Evolutionary conservation across 2,797 vertebrate species (phyloP).

Genomic region (Nothura maculosa): DNA sequence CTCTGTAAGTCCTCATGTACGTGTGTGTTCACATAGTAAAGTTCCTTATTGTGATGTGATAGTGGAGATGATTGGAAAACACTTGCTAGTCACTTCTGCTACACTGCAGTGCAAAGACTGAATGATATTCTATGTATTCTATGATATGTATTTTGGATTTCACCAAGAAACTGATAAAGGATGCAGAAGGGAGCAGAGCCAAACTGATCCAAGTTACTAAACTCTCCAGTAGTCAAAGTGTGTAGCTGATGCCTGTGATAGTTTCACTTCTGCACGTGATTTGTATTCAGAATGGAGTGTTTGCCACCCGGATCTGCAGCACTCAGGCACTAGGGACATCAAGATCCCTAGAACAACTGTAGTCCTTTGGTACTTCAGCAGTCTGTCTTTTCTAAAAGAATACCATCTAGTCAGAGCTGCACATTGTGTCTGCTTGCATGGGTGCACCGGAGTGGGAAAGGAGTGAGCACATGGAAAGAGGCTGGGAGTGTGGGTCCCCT

Average conservation of each 20-base stretch:
- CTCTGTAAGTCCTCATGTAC: slow-evolving; percentile 77
- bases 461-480: not conserved
- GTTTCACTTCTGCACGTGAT: slow-evolving; percentile 6
- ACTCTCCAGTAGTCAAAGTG: not conserved
- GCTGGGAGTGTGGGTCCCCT: not conserved
- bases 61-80: not conserved
- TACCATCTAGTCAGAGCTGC: not conserved
- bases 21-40: not conserved
- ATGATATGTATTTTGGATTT: not conserved
- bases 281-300: slow-evolving; percentile 23
- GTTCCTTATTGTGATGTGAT: not conserved
- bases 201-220: not conserved
- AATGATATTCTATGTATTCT: not conserved
- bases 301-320: slow-evolving; percentile 2
- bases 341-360: not conserved
- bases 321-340: not conserved
- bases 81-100: not conserved
- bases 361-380: not conserved
- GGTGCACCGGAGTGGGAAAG: not conserved
- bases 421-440: fast-evolving
- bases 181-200: not conserved
- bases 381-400: not conserved
- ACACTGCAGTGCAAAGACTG: not conserved
- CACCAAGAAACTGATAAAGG: not conserved
- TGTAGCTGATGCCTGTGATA: slow-evolving; percentile 2